These are phyloP conservation scores for Condylura cristata DNA, from an alignment of 2,113 vertebrate species.

Conservation along the genomic window DNA sequence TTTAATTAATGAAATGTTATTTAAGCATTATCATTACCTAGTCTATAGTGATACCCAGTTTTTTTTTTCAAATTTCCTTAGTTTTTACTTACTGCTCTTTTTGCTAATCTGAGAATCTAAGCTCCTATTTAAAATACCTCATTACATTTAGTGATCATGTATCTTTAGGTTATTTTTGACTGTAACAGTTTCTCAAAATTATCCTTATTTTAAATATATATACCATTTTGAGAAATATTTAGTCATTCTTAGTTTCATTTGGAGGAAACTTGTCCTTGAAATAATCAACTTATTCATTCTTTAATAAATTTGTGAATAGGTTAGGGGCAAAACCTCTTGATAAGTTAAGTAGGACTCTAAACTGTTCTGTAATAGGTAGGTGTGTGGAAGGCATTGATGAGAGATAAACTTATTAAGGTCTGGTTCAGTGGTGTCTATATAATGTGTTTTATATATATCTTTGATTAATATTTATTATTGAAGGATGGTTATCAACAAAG, in stretches of 20 bases:
- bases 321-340: not conserved
- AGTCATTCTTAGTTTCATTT: not conserved
- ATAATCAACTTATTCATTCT: not conserved
- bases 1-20: not conserved
- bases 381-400: not conserved
- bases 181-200: not conserved
- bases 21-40: not conserved
- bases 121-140: not conserved
- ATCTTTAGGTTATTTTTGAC: not conserved
- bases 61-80: not conserved
- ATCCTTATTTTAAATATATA: not conserved
- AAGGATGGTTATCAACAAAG: not conserved
- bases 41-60: not conserved
- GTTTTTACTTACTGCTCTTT: not conserved
- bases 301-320: not conserved
- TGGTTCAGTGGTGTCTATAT: rapidly evolving
- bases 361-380: not conserved
- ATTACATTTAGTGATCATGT: not conserved
- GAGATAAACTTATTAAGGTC: too few relatives aligned
- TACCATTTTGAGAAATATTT: not conserved
- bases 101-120: not conserved
- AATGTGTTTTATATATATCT: not conserved
- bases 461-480: not conserved
- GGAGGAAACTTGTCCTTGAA: not conserved
- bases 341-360: not conserved